Conservation (phyloP, 2,113 vertebrate species). For the Anoplopoma fimbria region DNA sequence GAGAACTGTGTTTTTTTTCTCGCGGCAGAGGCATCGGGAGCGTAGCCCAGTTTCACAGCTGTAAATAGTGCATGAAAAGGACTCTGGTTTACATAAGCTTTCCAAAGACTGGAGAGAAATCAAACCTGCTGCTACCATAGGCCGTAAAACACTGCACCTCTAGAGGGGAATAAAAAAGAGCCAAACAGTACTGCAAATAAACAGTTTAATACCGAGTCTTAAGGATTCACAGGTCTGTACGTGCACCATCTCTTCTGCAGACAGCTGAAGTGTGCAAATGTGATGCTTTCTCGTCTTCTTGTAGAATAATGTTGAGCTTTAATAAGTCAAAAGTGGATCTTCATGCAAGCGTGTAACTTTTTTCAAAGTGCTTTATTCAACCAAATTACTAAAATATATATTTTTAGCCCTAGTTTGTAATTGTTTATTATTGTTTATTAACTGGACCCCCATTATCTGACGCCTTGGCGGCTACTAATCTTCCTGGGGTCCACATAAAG, state of each 20-base stretch:
- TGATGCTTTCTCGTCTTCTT: background rate
- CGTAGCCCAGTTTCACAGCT: constrained; percentile 73
- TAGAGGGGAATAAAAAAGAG: background rate
- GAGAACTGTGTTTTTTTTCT: constrained; percentile 65
- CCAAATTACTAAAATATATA: background rate
- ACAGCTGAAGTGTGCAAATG: background rate
- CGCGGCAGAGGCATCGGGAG: constrained; percentile 41
- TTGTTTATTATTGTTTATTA: too few species aligned
- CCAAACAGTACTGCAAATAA: background rate
- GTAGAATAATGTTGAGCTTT: background rate
- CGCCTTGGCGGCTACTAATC: too few species aligned
- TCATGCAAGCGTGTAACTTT: background rate
- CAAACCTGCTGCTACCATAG: constrained; percentile 38
- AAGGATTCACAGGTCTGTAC: background rate
- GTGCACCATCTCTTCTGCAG: background rate
- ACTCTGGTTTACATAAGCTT: constrained; percentile 62
- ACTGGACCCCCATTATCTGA: too few species aligned
- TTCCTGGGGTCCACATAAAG: too few species aligned
- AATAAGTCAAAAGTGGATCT: background rate
- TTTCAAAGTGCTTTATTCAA: background rate
- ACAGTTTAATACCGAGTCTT: background rate
- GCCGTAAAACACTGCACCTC: constrained; percentile 35
- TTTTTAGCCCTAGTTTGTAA: background rate
- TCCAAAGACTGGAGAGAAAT: constrained; percentile 37
- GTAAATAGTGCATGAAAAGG: constrained; percentile 78